Base-by-base conservation (phyloP, 2,888 invertebrate species). In the Drosophila macrospina region DNA sequence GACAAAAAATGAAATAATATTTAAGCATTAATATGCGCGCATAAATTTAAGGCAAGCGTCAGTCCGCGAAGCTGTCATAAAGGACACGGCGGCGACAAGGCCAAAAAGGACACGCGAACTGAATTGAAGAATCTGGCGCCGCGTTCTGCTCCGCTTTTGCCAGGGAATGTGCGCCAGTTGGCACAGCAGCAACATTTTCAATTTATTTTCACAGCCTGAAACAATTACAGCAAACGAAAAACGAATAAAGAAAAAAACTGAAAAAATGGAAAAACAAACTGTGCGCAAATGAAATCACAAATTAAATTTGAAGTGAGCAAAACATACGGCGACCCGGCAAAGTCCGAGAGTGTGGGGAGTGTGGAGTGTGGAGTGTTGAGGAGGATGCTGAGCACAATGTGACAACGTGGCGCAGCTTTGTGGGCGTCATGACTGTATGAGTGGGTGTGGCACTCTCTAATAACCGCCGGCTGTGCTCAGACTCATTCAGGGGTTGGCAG, bases 191-290 rank as follows among this genome's bases (percentile, higher is more conserved):
- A 66, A 69, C 74, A 76, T 68, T 85, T 86, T 87, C 84, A 87
- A 84, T 84, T 84, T 84, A 87, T 87, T 84, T 86, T 86, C 84
- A 82, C 84, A 86, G 87, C 75, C 84, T 87, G 85, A 80, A 84
- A 87, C 84, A 84, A 84, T 86, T 84, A 87, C 75, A 73, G 44
- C 20, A 47, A 41, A 45, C 34, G 55, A 63, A 47, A 64, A 48
- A 42, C 50, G 60, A 71, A 47, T 26, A 57, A 20, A 50, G 69
- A 63, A 65, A 65, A 59, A 50, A 73, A 63, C n/a, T n/a, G n/a
- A n/a, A 65, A 65, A 59, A 55, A 48, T 44, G 59, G 55, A 50
- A 71, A 70, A 70, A 72, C 64, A 79, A 81, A 86, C 77, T 86
- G 78, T 79, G 85, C 78, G 79, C 80, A 86, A 85, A 85, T 85